These are phyloP conservation scores for Cantharis nigra DNA, from an alignment of 2,888 invertebrate species.

Conservation along the genomic window DNA sequence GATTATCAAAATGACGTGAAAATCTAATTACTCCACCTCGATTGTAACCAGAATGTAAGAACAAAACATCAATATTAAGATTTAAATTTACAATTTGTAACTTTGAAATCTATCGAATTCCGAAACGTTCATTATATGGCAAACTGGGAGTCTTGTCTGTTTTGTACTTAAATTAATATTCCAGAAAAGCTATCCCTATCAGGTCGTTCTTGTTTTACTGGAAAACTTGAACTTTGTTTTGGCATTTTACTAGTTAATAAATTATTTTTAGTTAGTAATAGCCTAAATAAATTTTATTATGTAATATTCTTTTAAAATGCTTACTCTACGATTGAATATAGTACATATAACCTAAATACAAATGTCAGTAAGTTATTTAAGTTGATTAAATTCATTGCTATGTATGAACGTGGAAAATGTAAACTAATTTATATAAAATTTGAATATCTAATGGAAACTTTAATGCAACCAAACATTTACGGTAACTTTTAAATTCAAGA, in stretches of 20 bases:
- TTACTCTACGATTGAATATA: background rate
- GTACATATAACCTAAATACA: background rate
- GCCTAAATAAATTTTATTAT: background rate
- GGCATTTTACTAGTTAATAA: background rate
- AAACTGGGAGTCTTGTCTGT: background rate
- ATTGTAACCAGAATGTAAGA: background rate
- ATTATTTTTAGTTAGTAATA: background rate
- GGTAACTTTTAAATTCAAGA: background rate
- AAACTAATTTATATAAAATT: background rate
- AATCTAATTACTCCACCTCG: no score
- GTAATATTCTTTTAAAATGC: background rate
- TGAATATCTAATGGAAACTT: background rate
- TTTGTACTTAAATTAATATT: background rate
- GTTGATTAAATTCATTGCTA: background rate
- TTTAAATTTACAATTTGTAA: background rate
- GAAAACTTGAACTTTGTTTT: background rate
- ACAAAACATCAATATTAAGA: no score
- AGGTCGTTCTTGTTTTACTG: background rate
- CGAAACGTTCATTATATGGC: background rate
- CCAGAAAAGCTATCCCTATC: background rate
- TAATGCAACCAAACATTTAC: background rate
- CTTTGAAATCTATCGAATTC: background rate
- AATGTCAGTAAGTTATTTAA: background rate
- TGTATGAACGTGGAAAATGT: background rate
- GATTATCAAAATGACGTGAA: no score